These are phyloP conservation scores for Homarus gammarus DNA, from an alignment of 2,888 invertebrate genomes.

Conservation along the genomic window DNA sequence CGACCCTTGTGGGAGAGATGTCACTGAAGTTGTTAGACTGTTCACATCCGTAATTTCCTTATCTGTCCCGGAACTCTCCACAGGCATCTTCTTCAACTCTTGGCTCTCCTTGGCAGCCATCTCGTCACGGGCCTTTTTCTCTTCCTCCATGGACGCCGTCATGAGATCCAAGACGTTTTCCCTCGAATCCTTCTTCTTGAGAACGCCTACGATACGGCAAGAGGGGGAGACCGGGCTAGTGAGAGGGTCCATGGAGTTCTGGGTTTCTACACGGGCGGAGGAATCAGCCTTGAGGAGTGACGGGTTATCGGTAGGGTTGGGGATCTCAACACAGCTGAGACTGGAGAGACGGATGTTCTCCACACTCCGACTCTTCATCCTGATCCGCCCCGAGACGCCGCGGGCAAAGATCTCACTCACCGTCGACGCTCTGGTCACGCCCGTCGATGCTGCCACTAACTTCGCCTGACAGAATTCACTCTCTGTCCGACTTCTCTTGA, in stretches of 20 bases:
- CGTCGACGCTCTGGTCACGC: constrained; percentile 26
- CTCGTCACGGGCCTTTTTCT: background rate
- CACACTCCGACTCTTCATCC: constrained; percentile 55
- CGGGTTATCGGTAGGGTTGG: constrained; percentile 18
- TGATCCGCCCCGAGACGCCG: constrained; percentile 55
- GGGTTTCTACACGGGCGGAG: background rate
- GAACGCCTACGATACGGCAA: constrained; percentile 64
- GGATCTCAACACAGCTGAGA: constrained; percentile 57
- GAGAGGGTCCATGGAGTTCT: background rate
- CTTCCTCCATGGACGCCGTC: constrained; percentile 18
- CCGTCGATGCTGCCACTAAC: constrained; percentile 33
- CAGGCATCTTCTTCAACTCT: background rate
- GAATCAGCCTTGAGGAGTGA: background rate
- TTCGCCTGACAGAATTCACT: constrained; percentile 48
- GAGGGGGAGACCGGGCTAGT: background rate
- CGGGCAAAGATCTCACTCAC: constrained; percentile 67
- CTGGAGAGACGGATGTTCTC: constrained; percentile 67
- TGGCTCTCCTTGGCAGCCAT: background rate
- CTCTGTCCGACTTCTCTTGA: constrained; percentile 63
- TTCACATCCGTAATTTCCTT: too few relatives aligned
- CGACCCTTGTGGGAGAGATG: too few relatives aligned
- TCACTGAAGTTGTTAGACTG: too few relatives aligned
- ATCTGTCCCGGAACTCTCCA: background rate
- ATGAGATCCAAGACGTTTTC: constrained; percentile 44
- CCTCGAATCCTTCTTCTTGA: constrained; percentile 60